Evolutionary conservation across 2,113 vertebrate genomes (phyloP).

Genomic region (Suncus etruscus): DNA sequence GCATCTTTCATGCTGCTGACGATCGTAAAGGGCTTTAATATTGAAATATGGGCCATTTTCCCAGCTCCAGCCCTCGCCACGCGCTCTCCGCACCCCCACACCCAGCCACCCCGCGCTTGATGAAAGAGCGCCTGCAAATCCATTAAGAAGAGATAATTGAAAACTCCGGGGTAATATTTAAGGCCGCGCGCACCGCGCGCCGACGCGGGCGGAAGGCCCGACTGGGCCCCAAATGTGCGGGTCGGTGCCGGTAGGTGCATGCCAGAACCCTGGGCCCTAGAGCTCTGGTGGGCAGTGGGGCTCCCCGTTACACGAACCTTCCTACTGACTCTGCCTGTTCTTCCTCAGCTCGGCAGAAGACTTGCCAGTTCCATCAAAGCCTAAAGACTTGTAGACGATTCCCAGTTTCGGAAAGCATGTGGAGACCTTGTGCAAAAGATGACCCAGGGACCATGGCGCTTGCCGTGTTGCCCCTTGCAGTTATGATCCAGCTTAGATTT

Average conservation of each 20-base stretch:
- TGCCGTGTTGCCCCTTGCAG: not conserved
- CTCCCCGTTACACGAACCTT: not conserved
- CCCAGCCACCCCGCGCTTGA: conserved; percentile 82
- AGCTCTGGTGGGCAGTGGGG: no score
- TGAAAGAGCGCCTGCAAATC: conserved; percentile 84
- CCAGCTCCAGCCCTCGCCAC: conserved; percentile 78
- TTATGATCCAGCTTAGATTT: not conserved
- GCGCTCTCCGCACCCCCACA: conserved; percentile 78
- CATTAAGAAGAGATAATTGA: conserved; percentile 87
- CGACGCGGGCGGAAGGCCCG: conserved; percentile 49
- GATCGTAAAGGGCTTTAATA: conserved; percentile 85
- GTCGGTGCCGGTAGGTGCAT: not conserved
- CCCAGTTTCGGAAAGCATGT: not conserved
- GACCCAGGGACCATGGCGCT: not conserved
- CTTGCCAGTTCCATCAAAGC: not conserved
- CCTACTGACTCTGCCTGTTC: not conserved
- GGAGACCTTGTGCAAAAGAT: not conserved
- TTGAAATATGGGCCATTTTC: conserved; percentile 88
- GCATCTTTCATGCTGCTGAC: conserved; percentile 85
- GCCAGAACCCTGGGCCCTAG: not conserved
- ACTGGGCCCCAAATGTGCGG: not conserved
- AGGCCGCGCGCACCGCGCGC: conserved; percentile 59
- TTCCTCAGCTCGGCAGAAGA: not conserved
- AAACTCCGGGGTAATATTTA: conserved; percentile 85
- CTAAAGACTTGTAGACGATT: not conserved